Evolutionary conservation across 2,888 invertebrate species (phyloP).

Genomic region (Macaria liturata): DNA sequence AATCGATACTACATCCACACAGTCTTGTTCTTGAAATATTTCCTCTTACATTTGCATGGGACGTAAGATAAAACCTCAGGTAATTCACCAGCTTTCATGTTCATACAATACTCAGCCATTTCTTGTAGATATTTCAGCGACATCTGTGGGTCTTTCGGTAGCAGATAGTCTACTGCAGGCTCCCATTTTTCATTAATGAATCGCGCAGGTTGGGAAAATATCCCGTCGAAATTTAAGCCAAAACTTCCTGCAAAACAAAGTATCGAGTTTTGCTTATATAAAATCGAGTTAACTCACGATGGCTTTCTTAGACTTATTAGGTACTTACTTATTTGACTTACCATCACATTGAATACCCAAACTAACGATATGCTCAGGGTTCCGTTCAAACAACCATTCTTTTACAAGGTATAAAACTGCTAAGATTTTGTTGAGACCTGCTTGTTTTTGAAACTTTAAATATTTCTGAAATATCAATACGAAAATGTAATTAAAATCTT

Average conservation of each 20-base stretch:
- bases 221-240: conserved; percentile 76
- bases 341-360: conserved; percentile 82
- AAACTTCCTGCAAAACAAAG: conserved; percentile 67
- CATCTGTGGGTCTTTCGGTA: conserved; percentile 64
- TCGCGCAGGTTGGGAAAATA: conserved; percentile 83
- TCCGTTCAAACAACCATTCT: conserved; percentile 72
- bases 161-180: conserved; percentile 62
- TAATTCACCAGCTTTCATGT: conserved; percentile 48
- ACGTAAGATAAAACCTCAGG: conserved; percentile 49
- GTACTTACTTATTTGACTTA: conserved; percentile 39
- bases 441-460: conserved; percentile 27
- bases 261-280: too few species aligned
- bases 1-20: conserved; percentile 38
- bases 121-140: conserved; percentile 60
- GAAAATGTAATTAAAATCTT: not conserved
- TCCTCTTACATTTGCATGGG: conserved; percentile 56
- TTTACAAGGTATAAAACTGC: conserved; percentile 75
- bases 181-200: conserved; percentile 68
- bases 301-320: not conserved
- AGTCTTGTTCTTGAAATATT: conserved; percentile 40
- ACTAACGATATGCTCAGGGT: conserved; percentile 69
- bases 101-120: conserved; percentile 56
- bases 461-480: conserved; percentile 39
- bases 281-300: too few species aligned
- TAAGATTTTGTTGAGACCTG: conserved; percentile 53